A percentile compares a stretch with the other conserved stretches of the same genome.
Conservation (phyloP, 2,797 vertebrate species). For the Myotis daubentonii region DNA sequence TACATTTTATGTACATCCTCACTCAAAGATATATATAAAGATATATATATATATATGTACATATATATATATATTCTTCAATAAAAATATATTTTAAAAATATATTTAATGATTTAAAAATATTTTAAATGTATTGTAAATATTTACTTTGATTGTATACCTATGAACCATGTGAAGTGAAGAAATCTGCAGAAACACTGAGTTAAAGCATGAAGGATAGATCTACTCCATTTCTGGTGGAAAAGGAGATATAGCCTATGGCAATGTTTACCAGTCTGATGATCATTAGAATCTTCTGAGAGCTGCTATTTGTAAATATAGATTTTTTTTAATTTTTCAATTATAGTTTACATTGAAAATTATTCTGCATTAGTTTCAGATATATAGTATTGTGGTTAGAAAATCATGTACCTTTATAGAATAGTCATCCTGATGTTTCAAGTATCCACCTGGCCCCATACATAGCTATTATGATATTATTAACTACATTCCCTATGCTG, state of each 20-base stretch:
- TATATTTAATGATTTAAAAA: background rate
- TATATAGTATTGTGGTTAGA: background rate
- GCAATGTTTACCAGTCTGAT: background rate
- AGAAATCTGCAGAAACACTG: background rate
- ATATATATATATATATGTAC: background rate
- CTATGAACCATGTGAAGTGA: background rate
- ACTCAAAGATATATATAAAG: background rate
- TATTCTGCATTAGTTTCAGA: background rate
- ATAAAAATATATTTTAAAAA: background rate
- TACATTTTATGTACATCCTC: background rate
- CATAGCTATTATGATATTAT: too few relatives aligned
- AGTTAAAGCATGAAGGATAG: background rate
- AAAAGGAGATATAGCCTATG: background rate
- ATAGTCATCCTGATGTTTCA: background rate
- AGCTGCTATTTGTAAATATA: background rate
- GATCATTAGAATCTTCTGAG: background rate
- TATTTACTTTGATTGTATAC: background rate
- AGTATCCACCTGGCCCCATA: background rate
- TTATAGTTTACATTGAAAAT: background rate
- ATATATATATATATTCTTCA: background rate
- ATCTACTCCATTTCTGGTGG: background rate
- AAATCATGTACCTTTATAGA: background rate
- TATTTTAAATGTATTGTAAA: background rate
- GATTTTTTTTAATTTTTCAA: background rate
- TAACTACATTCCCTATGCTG: background rate